Evolutionary conservation across 2,888 invertebrate genomes (phyloP), one percentile per base, ranked within the genome.

Genomic region (Lapara coniferarum): DNA sequence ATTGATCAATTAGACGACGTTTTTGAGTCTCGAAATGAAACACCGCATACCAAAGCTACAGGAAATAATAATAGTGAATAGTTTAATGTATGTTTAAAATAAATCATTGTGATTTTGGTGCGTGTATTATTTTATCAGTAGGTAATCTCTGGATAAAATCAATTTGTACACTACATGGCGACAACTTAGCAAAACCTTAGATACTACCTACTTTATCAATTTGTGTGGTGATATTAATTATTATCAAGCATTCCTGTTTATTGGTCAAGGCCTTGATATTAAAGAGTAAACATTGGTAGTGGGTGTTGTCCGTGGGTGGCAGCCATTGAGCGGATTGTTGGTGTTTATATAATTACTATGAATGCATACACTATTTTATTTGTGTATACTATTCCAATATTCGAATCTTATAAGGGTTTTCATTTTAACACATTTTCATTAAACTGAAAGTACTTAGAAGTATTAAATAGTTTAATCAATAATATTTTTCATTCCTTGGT

Each of bases 1-100:
- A 76, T 71, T 73, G 75, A 72, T 69, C 72, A 53, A 59, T 30
- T 46, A n/a, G 59, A 68, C 49, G 71, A 69, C 2, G 59, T 49
- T 49, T 68, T 37, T n/a, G 55, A 66, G 46, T 51, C 58, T 13
- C 52, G 49, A 25, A 46, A 52, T 25, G 66, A 53, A 30, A 6
- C 46, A 13, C 44, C 51, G 19, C 63, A 68, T 16, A 63, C 13
- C 44, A 63, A 30, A 63, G 53, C 16, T 10, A 44, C 30, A 14
- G 59, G 63, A n/a, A 63, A 68, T 66, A 66, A 14, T 14, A 52
- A 52, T 53, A 68, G 19, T 53, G 51, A 25, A 44, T 57, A 52
- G 59, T 44, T 63, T 63, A 46, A 25, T 30, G 25, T 51, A 25
- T n/a, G 5, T 19, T 68, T 68, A 59, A 68, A n/a, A 68, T 63